Conservation (phyloP, 2,113 vertebrate genomes). For the Perca fluviatilis region DNA sequence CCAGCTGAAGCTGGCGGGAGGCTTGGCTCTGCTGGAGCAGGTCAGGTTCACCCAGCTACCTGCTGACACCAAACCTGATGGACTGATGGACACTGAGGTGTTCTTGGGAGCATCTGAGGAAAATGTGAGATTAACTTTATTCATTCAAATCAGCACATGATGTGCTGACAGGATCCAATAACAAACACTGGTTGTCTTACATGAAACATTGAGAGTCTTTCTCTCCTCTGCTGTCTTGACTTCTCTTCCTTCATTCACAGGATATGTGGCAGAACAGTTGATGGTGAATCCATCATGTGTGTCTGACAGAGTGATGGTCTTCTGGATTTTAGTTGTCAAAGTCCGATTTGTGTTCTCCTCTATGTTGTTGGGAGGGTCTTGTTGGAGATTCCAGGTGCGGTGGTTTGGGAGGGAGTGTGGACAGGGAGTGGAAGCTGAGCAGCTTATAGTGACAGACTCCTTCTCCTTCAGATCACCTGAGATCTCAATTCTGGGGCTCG, state of each 20-base stretch:
- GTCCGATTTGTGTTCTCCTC: slow-evolving; percentile 15
- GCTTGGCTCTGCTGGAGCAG: no score
- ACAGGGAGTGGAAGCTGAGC: slow-evolving; percentile 64
- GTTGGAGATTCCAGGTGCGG: slow-evolving; percentile 48
- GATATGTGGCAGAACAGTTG: no score
- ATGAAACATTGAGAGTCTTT: no score
- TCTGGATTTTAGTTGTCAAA: slow-evolving; percentile 20
- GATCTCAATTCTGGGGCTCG: slow-evolving; percentile 32
- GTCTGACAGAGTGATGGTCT: slow-evolving; percentile 46
- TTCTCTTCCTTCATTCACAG: no score
- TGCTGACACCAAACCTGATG: slow-evolving; percentile 17
- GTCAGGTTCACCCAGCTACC: slow-evolving; percentile 48
- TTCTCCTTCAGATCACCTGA: slow-evolving; percentile 32
- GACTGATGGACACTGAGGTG: no score
- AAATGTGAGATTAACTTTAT: no score
- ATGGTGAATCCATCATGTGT: slow-evolving; percentile 33
- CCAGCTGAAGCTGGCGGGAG: slow-evolving; percentile 69
- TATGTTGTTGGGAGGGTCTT: background rate
- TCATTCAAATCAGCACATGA: no score
- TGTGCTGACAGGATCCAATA: no score
- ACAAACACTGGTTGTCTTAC: no score
- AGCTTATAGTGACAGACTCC: slow-evolving; percentile 38
- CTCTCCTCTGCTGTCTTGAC: no score
- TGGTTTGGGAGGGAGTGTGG: slow-evolving; percentile 44
- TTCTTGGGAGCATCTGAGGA: no score